Percentiles rank a stretch among this genome's conserved stretches.
Conservation (phyloP, 2,113 vertebrate genomes). For the Elgaria multicarinata region DNA sequence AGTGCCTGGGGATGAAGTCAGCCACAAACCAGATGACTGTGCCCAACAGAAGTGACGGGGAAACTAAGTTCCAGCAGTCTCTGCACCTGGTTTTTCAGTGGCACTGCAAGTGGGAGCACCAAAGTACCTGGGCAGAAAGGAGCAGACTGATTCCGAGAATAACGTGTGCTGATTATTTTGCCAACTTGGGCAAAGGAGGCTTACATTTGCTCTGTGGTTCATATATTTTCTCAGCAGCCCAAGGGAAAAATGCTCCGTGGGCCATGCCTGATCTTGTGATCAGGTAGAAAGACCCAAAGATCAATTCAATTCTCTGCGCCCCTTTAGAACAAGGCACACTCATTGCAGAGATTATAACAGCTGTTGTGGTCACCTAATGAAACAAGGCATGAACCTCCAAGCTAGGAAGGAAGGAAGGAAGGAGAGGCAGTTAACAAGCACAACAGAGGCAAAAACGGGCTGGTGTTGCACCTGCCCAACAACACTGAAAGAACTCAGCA, state of each 20-base stretch:
- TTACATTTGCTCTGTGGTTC: neutral
- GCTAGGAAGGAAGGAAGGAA: neutral
- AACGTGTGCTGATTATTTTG: neutral
- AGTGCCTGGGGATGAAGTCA: neutral
- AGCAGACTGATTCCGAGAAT: neutral
- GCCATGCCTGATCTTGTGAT: neutral
- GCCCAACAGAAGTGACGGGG: neutral
- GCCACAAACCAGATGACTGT: neutral
- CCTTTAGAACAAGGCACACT: neutral
- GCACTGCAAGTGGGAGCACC: neutral
- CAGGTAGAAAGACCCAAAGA: neutral
- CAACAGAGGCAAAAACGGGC: neutral
- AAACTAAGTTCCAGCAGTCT: neutral
- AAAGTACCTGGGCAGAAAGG: neutral
- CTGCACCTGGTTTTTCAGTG: neutral
- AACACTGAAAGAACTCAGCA: neutral
- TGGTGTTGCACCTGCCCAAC: slow-evolving; percentile 4
- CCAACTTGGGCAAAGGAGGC: neutral
- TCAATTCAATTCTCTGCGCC: neutral
- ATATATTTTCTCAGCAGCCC: neutral
- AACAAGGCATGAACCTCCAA: neutral
- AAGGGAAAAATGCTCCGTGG: neutral
- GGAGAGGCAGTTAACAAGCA: neutral
- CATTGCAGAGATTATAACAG: neutral
- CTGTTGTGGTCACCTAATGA: neutral